phyloP scores from a whole-genome alignment of 1,140 invertebrate species.

The Apocrypta bakeri region DNA sequence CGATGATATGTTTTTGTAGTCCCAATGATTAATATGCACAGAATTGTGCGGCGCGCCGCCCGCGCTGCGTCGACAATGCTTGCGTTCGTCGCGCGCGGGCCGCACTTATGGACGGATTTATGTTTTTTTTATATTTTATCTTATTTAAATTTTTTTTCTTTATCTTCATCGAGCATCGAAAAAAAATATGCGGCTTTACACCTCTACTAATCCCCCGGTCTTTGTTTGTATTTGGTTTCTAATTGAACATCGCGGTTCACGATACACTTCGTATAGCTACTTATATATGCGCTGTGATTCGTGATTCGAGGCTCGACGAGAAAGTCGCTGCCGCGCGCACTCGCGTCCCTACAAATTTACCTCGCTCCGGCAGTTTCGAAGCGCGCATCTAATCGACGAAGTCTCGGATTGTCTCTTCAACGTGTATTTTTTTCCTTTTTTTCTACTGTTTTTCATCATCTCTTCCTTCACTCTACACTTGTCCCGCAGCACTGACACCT shows the following conservation, averaged over 20 bases:
- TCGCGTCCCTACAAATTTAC: neutral
- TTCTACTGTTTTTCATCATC: slow-evolving; percentile 41
- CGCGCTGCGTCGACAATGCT: slow-evolving; percentile 60
- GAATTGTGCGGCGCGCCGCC: slow-evolving; percentile 64
- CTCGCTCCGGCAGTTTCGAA: slow-evolving; percentile 2
- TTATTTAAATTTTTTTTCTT: slow-evolving; percentile 52
- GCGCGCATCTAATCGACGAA: slow-evolving; percentile 64
- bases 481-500: neutral
- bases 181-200: neutral
- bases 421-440: slow-evolving; percentile 43
- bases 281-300: neutral
- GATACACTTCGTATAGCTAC: neutral
- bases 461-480: neutral
- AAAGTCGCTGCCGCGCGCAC: neutral
- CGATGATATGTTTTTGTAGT: slow-evolving; percentile 76
- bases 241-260: neutral
- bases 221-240: neutral
- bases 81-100: slow-evolving; percentile 62
- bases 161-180: slow-evolving; percentile 9
- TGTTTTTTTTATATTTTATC: slow-evolving; percentile 51
- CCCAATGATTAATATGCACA: slow-evolving; percentile 75
- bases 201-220: neutral
- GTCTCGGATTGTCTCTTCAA: slow-evolving; percentile 72
- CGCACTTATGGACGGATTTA: slow-evolving; percentile 74
- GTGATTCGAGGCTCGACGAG: neutral